A percentile compares a stretch with the other conserved stretches of the same genome.
Evolutionary conservation across 2,797 vertebrate genomes (phyloP).

Genomic region (Lepus townsendii): DNA sequence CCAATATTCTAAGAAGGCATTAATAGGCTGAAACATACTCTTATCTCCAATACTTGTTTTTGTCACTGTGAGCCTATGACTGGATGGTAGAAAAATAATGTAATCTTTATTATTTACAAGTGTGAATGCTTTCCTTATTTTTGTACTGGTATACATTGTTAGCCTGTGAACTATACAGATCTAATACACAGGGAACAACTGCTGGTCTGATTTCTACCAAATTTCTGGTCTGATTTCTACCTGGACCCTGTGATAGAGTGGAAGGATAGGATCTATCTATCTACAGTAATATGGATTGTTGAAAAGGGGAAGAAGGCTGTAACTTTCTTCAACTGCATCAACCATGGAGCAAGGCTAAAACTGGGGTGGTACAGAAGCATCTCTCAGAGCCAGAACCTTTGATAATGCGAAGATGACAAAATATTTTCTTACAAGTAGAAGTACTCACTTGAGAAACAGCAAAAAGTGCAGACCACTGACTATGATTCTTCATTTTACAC

Average conservation of each 20-base stretch:
- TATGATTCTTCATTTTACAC: neutral
- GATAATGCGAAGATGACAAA: neutral
- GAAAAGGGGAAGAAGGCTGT: neutral
- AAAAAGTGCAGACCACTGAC: neutral
- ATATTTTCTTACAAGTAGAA: neutral
- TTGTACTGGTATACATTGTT: neutral
- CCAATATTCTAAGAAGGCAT: slow-evolving; percentile 25
- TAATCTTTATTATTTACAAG: neutral
- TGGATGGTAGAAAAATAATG: neutral
- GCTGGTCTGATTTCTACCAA: neutral
- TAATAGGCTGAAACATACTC: neutral
- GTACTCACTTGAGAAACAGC: slow-evolving; percentile 1
- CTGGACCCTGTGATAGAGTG: too few relatives aligned
- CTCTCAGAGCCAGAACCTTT: neutral
- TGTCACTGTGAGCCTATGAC: neutral
- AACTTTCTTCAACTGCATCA: neutral
- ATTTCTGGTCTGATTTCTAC: neutral
- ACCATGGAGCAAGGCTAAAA: neutral
- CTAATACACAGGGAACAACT: neutral
- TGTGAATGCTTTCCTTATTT: neutral
- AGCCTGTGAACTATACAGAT: neutral
- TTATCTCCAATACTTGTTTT: neutral
- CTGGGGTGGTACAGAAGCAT: neutral
- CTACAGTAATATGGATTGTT: neutral
- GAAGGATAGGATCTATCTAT: neutral